These are phyloP conservation scores for Gopherus evgoodei DNA, from an alignment of 2,113 vertebrate species.

Conservation along the genomic window DNA sequence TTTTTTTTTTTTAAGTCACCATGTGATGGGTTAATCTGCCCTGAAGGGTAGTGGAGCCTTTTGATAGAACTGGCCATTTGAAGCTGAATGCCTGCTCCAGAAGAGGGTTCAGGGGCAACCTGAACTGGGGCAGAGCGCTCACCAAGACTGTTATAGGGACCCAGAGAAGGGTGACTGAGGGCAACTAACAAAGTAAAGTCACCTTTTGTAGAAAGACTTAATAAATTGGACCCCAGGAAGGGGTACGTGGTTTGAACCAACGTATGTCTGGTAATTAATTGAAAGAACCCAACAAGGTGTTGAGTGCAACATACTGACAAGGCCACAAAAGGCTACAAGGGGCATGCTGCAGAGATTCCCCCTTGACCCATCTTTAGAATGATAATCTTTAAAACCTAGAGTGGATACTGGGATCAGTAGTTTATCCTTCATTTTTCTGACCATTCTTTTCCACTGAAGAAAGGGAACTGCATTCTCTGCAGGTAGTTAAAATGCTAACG, in stretches of 20 bases:
- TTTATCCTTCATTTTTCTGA: neutral
- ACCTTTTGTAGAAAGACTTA: neutral
- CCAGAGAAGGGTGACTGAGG: neutral
- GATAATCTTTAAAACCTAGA: neutral
- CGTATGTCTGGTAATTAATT: neutral
- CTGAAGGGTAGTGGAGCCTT: too few relatives aligned
- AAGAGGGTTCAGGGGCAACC: neutral
- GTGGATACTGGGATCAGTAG: neutral
- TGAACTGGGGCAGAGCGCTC: neutral
- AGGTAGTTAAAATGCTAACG: neutral
- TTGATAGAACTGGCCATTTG: neutral
- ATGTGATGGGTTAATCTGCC: too few relatives aligned
- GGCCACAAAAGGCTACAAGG: neutral
- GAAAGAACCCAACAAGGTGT: neutral
- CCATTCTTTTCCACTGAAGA: neutral
- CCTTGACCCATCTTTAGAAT: neutral
- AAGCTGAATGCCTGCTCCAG: neutral
- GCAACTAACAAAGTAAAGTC: neutral
- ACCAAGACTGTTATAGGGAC: neutral
- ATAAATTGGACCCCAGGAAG: neutral
- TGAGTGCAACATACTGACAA: neutral
- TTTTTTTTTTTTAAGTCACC: too few relatives aligned
- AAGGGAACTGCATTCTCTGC: neutral
- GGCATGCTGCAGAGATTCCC: neutral
- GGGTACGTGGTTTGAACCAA: neutral